These are phyloP conservation scores for Agapetus fuscipes DNA, from an alignment of 2,888 invertebrate species.

Conservation along the genomic window DNA sequence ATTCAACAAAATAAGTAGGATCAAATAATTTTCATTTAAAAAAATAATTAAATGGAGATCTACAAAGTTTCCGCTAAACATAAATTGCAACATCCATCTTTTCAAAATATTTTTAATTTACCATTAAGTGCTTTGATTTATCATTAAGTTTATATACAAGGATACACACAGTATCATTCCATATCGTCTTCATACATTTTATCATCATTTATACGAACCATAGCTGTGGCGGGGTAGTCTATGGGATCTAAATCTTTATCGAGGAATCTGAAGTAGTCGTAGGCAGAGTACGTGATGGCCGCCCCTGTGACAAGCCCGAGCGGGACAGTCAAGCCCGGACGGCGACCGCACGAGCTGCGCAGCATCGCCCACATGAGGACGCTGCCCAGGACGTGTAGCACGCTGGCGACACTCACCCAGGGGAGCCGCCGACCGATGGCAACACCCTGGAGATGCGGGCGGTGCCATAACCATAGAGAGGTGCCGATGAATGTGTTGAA, in stretches of 20 bases:
- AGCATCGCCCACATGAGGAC: conserved; percentile 82
- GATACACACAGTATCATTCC: too few relatives aligned
- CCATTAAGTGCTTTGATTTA: too few relatives aligned
- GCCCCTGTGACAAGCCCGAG: conserved; percentile 63
- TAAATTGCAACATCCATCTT: too few relatives aligned
- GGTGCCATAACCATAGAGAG: conserved; percentile 72
- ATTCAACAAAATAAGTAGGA: too few relatives aligned
- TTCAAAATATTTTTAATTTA: too few relatives aligned
- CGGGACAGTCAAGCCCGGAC: conserved; percentile 53
- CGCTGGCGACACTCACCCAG: conserved; percentile 67
- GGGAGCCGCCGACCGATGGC: conserved; percentile 50
- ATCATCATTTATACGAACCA: conserved; percentile 42
- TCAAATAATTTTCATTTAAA: not conserved
- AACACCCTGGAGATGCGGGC: conserved; percentile 65
- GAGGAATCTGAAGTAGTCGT: conserved; percentile 54
- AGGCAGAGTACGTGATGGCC: conserved; percentile 52
- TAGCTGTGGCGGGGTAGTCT: conserved; percentile 36
- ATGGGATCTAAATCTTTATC: conserved; percentile 44
- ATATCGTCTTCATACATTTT: conserved; percentile 44
- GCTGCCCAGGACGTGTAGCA: conserved; percentile 82
- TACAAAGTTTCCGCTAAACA: not conserved
- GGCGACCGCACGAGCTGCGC: conserved; percentile 66
- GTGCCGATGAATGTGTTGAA: conserved; percentile 73
- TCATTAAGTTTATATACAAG: too few relatives aligned
- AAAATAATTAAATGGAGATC: not conserved